Percentiles rank a stretch among this genome's conserved stretches.
phyloP scores from a whole-genome alignment of 37 sponge, comb jelly and placozoan genomes.

The Beroe forskalii region DNA sequence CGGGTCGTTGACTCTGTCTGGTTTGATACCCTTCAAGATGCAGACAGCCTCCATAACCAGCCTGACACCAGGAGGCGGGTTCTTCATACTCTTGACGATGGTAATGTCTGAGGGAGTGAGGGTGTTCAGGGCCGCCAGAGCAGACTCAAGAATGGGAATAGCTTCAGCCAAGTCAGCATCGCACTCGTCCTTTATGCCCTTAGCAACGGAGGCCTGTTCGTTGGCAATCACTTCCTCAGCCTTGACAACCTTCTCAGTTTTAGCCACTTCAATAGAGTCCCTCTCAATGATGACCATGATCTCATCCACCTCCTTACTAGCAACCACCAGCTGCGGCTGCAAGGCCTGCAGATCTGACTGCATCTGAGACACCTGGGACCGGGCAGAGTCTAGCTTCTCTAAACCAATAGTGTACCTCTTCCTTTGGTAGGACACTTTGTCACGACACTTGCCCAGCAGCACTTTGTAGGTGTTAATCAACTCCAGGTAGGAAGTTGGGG shows the following conservation, averaged over 20 bases:
- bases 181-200: conserved; percentile 98
- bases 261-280: conserved; percentile 92
- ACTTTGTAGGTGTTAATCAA: conserved; percentile 94
- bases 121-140: conserved; percentile 91
- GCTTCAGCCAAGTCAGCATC: conserved; percentile 96
- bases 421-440: conserved; percentile 69
- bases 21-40: conserved; percentile 90
- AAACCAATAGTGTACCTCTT: conserved; percentile 89
- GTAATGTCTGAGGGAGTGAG: conserved; percentile 85
- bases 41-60: conserved; percentile 98
- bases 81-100: conserved; percentile 93
- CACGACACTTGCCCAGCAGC: conserved; percentile 77
- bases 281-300: conserved; percentile 96
- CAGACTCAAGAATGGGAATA: conserved; percentile 91
- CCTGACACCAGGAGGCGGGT: conserved; percentile 87
- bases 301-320: conserved; percentile 87
- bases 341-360: conserved; percentile 85
- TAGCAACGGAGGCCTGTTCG: conserved; percentile 91
- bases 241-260: conserved; percentile 90
- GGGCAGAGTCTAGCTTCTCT: conserved; percentile 90
- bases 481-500: conserved; percentile 97
- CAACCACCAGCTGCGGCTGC: conserved; percentile 87
- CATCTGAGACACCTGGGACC: conserved; percentile 87
- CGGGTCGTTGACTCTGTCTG: conserved; percentile 87
- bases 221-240: conserved; percentile 95